Conservation (phyloP, 2,797 vertebrate genomes). For the Parambassis ranga region DNA sequence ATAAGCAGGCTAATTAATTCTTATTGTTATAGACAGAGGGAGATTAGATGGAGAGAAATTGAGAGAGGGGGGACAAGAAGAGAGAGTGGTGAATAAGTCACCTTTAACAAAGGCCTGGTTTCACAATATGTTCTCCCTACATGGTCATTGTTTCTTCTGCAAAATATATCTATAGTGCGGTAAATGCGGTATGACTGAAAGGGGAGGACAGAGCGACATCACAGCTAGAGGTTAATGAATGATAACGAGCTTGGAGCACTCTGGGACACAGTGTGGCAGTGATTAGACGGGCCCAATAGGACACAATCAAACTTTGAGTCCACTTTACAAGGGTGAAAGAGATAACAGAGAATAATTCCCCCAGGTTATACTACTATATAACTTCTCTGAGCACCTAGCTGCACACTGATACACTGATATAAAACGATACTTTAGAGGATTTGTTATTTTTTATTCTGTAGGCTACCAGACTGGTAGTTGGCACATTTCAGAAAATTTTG, state of each 20-base stretch:
- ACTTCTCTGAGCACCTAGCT: conserved; percentile 10
- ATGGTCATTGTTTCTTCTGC: conserved; percentile 78
- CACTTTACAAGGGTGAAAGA: conserved; percentile 56
- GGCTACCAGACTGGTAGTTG: too few relatives aligned
- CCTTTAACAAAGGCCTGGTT: conserved; percentile 87
- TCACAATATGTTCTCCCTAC: conserved; percentile 84
- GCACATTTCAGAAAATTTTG: too few relatives aligned
- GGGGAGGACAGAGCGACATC: conserved; percentile 72
- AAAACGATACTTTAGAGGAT: too few relatives aligned
- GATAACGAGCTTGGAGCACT: conserved; percentile 78
- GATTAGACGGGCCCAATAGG: conserved; percentile 66
- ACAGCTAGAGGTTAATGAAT: conserved; percentile 89
- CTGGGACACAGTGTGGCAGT: conserved; percentile 65
- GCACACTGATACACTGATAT: conserved; percentile 5
- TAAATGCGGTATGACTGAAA: conserved; percentile 67
- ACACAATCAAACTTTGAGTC: conserved; percentile 62
- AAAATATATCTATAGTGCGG: conserved; percentile 75
- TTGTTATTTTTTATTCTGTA: too few relatives aligned
- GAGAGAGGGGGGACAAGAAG: conserved; percentile 79
- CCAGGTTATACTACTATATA: conserved; percentile 31
- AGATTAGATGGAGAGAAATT: conserved; percentile 90
- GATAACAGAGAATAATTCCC: conserved; percentile 57
- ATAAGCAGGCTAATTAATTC: conserved; percentile 99
- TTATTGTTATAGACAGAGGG: conserved; percentile 97
- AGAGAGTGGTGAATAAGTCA: conserved; percentile 86